phyloP scores from a whole-genome alignment of 2,113 vertebrate species.

The Theristicus caerulescens region DNA sequence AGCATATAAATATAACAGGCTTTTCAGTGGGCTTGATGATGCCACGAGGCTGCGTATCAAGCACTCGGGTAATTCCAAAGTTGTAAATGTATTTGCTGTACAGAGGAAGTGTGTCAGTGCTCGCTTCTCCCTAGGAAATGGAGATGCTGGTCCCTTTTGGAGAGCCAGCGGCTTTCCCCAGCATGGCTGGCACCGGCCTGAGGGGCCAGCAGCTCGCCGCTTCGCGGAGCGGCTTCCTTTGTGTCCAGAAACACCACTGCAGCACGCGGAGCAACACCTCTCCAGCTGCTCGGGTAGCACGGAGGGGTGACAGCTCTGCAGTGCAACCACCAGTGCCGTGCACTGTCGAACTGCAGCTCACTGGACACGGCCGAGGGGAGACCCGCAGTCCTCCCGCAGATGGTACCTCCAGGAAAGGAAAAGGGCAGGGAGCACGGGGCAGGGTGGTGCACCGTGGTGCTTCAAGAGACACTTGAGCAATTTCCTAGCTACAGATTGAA shows the following conservation, averaged over 20 bases:
- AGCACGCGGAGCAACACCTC: rapidly evolving
- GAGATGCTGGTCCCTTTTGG: neutral
- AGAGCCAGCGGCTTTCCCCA: neutral
- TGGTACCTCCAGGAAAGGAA: neutral
- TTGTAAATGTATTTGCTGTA: slow-evolving; percentile 62
- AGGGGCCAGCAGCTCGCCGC: neutral
- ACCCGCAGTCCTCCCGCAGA: neutral
- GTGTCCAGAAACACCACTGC: neutral
- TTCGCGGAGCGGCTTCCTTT: neutral
- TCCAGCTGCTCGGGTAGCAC: rapidly evolving
- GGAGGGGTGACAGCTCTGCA: neutral
- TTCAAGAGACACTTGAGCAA: neutral
- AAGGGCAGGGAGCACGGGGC: neutral
- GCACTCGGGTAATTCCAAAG: slow-evolving; percentile 8
- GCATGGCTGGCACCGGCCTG: neutral
- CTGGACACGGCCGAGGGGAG: neutral
- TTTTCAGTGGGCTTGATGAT: neutral
- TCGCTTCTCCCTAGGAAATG: neutral
- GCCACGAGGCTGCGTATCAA: neutral
- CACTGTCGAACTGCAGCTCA: neutral
- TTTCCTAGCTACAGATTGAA: neutral
- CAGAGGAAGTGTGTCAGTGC: slow-evolving; percentile 5
- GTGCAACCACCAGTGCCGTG: neutral
- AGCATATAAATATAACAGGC: slow-evolving; percentile 42
- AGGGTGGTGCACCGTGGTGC: neutral